Percentiles rank a stretch among this genome's conserved stretches.
Evolutionary conservation across 2,888 invertebrate genomes (phyloP).

Genomic region (Syrista parreyssii): DNA sequence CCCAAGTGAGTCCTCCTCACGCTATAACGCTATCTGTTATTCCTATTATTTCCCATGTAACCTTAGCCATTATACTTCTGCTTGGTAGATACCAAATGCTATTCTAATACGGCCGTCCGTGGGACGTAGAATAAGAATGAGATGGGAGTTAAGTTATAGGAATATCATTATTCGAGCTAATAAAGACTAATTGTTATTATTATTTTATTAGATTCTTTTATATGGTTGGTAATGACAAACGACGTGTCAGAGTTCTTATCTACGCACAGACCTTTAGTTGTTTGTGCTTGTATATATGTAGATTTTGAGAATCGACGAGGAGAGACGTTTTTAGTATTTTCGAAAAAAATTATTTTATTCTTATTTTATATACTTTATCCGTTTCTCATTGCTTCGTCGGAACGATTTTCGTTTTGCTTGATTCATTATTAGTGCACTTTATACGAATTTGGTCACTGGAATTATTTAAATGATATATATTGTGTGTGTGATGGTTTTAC

Average conservation of each 20-base stretch:
- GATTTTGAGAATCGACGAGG: background rate
- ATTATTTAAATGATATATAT: background rate
- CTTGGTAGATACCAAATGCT: background rate
- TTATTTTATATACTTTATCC: background rate
- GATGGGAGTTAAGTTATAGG: background rate
- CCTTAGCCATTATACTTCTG: background rate
- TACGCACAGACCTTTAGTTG: background rate
- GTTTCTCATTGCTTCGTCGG: background rate
- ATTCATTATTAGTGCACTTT: background rate
- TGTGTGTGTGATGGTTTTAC: background rate
- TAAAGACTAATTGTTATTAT: background rate
- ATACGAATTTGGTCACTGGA: background rate
- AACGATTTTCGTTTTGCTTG: background rate
- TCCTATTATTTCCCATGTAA: background rate
- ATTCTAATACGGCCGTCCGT: background rate
- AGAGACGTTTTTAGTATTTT: background rate
- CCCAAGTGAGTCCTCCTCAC: constrained; percentile 62
- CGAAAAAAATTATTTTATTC: background rate
- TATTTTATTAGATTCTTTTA: background rate
- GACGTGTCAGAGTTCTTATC: background rate
- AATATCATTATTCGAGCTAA: background rate
- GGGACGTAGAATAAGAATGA: background rate
- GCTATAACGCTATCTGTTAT: constrained; percentile 29
- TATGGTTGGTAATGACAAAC: background rate
- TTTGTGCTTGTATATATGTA: no score